These are phyloP conservation scores for Pseudotriccus pelzelni DNA, from an alignment of 2,797 vertebrate species.

Conservation along the genomic window DNA sequence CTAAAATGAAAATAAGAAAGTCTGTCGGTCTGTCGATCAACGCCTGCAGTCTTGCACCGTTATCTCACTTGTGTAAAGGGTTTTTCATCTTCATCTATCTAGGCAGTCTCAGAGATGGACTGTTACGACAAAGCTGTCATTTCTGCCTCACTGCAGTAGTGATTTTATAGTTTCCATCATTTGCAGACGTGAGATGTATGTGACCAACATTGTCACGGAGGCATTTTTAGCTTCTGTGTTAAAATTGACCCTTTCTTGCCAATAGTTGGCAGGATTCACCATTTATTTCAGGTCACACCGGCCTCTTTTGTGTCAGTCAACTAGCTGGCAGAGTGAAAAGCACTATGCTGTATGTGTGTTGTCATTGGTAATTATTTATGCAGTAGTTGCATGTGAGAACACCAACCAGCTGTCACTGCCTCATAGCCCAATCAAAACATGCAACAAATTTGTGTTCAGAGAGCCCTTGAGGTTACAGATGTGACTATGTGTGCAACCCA, in stretches of 20 bases:
- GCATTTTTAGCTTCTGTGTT: neutral
- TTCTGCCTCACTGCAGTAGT: neutral
- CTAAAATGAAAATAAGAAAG: slow-evolving; percentile 22
- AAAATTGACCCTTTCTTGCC: neutral
- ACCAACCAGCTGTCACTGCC: neutral
- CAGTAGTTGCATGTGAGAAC: neutral
- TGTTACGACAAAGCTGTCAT: neutral
- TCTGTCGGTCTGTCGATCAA: neutral
- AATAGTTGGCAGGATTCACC: neutral
- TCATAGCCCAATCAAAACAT: neutral
- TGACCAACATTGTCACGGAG: neutral
- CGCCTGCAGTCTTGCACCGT: neutral
- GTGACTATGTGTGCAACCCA: neutral
- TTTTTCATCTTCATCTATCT: neutral
- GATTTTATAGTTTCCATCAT: slow-evolving; percentile 3
- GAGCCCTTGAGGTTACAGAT: neutral
- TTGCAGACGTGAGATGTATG: neutral
- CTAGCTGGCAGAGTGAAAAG: neutral
- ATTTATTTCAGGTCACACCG: neutral
- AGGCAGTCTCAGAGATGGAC: neutral
- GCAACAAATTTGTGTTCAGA: neutral
- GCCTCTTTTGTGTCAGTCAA: neutral
- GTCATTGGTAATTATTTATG: neutral
- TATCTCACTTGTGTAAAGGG: neutral
- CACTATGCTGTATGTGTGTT: neutral